Evolutionary conservation across 2,113 vertebrate genomes (phyloP), one percentile per base, ranked within the genome.

Genomic region (Melanerpes aurifrons): DNA sequence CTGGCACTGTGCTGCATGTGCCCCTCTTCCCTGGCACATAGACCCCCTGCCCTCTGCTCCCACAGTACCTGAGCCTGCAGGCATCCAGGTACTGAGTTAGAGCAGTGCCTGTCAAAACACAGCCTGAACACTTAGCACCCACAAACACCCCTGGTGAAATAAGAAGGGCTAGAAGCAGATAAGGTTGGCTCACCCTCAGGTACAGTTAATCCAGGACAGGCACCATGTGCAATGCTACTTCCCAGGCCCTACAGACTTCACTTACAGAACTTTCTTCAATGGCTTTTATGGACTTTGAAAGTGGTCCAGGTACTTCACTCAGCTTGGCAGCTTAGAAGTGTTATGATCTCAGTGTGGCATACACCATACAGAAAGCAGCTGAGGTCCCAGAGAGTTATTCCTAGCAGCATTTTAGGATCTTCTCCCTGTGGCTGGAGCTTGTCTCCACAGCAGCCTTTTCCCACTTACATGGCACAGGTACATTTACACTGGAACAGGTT

Each of bases 191-290:
- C n/a, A 43, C 72, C 54, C 67, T 91, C 85, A 54, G 87, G 94
- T 78, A 94, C 95, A 94, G 76, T 94, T 96, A 95, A 96, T 96
- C 96, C 86, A 92, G 77, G 85, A 78, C 66, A 83, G 1, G 19
- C 56, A 92, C 31, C 28, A 25, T 37, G 63, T 81, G 86, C 78
- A 86, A 31, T 61, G 37, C 69, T 82, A 20, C 75, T 89, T 72
- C 82, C 85, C 61, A 74, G 79, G 25, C 54, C 21, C 70, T 28
- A 26, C 0, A 14, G 71, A 67, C 43, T n/a, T 94, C 70, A 66
- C 62, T 47, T 48, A 48, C 61, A 93, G 67, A 56, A 58, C 47
- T 79, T 85, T 69, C 68, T 78, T n/a, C 47, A 12, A 7, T 50
- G 72, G 37, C 18, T 86, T 92, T 92, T 66, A 71, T 1, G 3